A percentile compares a stretch with the other conserved stretches of the same genome.
These are phyloP conservation scores for Phymorhynchus buccinoides DNA, from an alignment of 1,140 invertebrate species.

Conservation along the genomic window DNA sequence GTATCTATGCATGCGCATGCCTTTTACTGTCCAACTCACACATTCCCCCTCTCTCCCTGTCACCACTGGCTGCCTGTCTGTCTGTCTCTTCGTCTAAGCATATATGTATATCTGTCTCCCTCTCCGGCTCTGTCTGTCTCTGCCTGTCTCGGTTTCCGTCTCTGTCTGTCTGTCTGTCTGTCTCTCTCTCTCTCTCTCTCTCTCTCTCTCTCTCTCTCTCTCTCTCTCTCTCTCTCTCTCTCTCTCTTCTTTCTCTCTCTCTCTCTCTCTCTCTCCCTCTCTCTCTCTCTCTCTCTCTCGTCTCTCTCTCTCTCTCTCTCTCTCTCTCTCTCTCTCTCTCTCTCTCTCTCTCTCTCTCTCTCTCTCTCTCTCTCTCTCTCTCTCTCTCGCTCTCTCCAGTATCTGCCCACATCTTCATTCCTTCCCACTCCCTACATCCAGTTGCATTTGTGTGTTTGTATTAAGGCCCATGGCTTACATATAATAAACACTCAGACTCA, in stretches of 20 bases:
- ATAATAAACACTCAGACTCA: no score
- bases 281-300: background rate
- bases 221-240: constrained; percentile 10
- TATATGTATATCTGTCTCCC: background rate
- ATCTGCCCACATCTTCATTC: no score
- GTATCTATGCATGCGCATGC: background rate
- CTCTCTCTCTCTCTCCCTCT: background rate
- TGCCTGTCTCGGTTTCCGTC: background rate
- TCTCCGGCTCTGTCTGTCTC: background rate
- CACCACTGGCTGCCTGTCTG: background rate
- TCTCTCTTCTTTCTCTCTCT: background rate
- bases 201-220: background rate
- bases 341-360: background rate
- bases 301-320: no score
- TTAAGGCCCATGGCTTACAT: no score
- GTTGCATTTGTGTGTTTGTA: no score
- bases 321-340: no score
- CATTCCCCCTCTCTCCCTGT: constrained; percentile 24
- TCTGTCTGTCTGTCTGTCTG: constrained; percentile 12
- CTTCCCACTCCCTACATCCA: no score
- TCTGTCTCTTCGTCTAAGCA: constrained; percentile 8
- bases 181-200: background rate
- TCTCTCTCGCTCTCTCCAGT: no score
- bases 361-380: no score
- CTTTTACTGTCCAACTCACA: background rate